phyloP scores from a whole-genome alignment of 2,888 invertebrate genomes.

The Dicycla oo region DNA sequence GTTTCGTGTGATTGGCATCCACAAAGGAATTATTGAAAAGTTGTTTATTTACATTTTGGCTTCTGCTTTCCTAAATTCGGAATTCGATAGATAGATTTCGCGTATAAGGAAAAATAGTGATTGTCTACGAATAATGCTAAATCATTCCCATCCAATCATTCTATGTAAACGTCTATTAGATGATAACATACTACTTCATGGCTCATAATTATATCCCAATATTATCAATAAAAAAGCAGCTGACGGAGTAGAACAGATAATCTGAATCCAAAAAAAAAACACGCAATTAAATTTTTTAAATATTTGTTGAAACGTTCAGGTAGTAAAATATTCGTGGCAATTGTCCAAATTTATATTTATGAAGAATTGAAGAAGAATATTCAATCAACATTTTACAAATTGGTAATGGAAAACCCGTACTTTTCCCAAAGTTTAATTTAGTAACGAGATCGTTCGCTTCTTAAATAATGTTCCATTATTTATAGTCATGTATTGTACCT shows the following conservation, averaged over 20 bases:
- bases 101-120: not conserved
- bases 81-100: not conserved
- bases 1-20: conserved; percentile 45
- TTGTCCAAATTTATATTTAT: not conserved
- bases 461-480: not conserved
- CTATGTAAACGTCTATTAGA: conserved; percentile 15
- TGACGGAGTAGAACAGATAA: too few species aligned
- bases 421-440: conserved; percentile 4
- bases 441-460: not conserved
- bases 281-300: too few species aligned
- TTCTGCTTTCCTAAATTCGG: not conserved
- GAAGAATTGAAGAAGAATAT: not conserved
- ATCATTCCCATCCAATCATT: conserved; percentile 18
- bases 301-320: not conserved
- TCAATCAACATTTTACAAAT: conserved; percentile 7
- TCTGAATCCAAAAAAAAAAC: not conserved
- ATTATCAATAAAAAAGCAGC: not conserved
- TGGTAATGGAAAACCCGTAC: not conserved
- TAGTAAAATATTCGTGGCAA: not conserved
- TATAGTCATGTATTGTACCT: too few species aligned
- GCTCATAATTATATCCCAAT: not conserved
- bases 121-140: not conserved
- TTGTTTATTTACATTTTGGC: conserved; percentile 36
- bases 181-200: not conserved
- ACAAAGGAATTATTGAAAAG: conserved; percentile 45